Evolutionary conservation across 2,888 invertebrate species (phyloP), one percentile per base, ranked within the genome.

Genomic region (Lymantria dispar): DNA sequence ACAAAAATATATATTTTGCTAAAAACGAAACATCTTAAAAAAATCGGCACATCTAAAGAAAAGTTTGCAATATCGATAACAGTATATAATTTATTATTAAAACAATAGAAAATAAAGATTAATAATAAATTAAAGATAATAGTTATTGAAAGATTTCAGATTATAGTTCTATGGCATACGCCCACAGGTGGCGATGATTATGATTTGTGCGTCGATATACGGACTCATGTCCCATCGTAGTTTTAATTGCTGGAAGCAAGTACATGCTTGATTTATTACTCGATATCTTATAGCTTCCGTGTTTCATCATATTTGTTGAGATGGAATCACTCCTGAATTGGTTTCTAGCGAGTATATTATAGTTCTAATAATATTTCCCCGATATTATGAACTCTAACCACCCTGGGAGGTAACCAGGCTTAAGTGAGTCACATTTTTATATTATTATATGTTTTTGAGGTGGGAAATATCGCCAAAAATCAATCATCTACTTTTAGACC

Each of bases 181-280:
- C 78, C 76, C 76, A 79, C 74, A 77, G 78, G 72, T 80, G 79
- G 74, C 72, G 73, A 64, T 79, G 79, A 79, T 76, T 76, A 74
- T 76, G 78, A 80, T 80, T 80, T 76, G 75, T 76, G 74, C 64
- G 44, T 56, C 55, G 67, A 67, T 67, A 67, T 64, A 65, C 67
- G 67, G 70, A 68, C 66, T 56, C 71, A 62, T 59, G 55, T 59
- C 52, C 52, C 60, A 54, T 59, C 50, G 61, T 61, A 57, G 61
- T 59, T 62, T 64, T 64, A 66, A 63, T 56, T 59, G 66, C 68
- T 68, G 54, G 59, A 58, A 68, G 64, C 54, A 50, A 58, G 56
- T 63, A 65, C 56, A 58, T 50, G 52, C 43, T 55, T 59, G 58
- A 68, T 68, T 68, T 68, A 68, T 65, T 63, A 64, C 67, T 56